phyloP scores from a whole-genome alignment of 2,113 vertebrate species.

The Apaloderma vittatum region DNA sequence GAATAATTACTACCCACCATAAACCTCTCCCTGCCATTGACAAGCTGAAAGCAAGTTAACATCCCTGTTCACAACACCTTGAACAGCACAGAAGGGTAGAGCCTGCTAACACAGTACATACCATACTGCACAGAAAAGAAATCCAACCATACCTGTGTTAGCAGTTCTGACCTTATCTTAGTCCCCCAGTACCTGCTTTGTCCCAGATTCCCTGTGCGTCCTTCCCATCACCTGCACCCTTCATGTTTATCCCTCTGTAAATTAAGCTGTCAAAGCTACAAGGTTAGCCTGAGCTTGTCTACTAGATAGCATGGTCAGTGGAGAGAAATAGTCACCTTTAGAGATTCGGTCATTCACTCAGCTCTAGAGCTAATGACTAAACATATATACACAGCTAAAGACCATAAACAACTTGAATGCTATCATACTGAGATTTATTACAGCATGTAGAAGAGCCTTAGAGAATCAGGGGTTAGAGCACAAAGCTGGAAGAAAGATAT shows the following conservation, averaged over 20 bases:
- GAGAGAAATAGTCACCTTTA: not conserved
- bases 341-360: not conserved
- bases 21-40: not conserved
- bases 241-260: not conserved
- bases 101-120: rapidly evolving
- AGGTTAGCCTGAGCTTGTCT: not conserved
- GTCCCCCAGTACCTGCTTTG: not conserved
- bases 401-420: not conserved
- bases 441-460: not conserved
- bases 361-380: not conserved
- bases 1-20: not conserved
- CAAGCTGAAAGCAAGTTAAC: not conserved
- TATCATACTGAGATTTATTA: not conserved
- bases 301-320: not conserved
- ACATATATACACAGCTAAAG: not conserved
- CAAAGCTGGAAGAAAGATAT: not conserved
- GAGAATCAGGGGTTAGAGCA: not conserved
- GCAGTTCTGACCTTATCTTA: not conserved
- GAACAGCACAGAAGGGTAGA: not conserved
- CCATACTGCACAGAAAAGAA: not conserved
- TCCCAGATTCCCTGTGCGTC: not conserved
- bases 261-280: constrained; percentile 32
- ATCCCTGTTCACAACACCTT: not conserved
- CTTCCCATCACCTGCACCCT: not conserved
- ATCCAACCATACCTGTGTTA: not conserved